A percentile compares a stretch with the other conserved stretches of the same genome.
Conservation (phyloP, 2,797 vertebrate genomes). For the Cossypha caffra region DNA sequence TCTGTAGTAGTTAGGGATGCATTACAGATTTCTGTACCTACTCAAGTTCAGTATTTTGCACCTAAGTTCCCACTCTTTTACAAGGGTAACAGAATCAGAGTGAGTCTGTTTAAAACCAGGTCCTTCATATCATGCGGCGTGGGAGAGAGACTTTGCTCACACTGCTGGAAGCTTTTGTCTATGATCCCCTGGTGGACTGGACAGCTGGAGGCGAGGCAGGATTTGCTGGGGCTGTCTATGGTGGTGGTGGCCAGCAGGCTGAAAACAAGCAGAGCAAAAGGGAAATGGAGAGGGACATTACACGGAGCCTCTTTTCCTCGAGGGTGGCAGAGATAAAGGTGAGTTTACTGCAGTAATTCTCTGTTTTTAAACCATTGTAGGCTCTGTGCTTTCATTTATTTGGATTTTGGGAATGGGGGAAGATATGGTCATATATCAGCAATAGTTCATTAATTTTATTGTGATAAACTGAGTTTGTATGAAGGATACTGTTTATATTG, state of each 20-base stretch:
- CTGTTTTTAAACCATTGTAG: neutral
- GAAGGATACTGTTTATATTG: neutral
- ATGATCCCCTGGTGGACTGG: slow-evolving; percentile 98
- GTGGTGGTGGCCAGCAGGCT: slow-evolving; percentile 95
- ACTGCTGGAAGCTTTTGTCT: slow-evolving; percentile 95
- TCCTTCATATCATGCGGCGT: slow-evolving; percentile 96
- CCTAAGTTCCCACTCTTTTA: neutral
- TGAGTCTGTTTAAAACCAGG: slow-evolving; percentile 76
- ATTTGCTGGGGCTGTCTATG: slow-evolving; percentile 96
- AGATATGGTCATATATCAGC: neutral
- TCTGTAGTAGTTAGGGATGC: neutral
- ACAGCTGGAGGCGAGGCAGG: slow-evolving; percentile 97
- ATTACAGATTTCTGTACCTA: neutral
- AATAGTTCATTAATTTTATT: neutral
- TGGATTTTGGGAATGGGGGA: neutral
- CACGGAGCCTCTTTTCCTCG: slow-evolving; percentile 97
- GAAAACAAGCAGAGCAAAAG: slow-evolving; percentile 98
- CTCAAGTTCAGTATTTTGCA: neutral
- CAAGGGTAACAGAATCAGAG: neutral
- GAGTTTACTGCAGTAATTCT: neutral
- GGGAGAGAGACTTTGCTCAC: slow-evolving; percentile 96
- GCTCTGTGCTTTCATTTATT: neutral
- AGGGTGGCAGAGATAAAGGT: slow-evolving; percentile 98
- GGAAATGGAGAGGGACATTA: slow-evolving; percentile 98
- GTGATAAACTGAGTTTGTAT: neutral